phyloP scores from a whole-genome alignment of 1,140 invertebrate genomes.

The Drosophila teissieri region DNA sequence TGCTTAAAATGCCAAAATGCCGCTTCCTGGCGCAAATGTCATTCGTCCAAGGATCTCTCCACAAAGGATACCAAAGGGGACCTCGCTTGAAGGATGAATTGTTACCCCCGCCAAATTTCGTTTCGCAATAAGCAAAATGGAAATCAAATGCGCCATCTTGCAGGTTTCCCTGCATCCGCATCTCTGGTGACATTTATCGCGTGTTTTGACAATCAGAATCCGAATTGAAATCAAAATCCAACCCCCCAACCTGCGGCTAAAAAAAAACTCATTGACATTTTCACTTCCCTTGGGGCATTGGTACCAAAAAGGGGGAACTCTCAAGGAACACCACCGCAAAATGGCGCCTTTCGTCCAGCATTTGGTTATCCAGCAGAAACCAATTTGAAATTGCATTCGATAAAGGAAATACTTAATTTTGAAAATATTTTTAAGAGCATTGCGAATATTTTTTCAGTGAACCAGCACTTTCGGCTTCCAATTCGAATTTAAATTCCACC shows the following conservation, averaged over 20 bases:
- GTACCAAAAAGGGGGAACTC: neutral
- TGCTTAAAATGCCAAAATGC: slow-evolving; percentile 60
- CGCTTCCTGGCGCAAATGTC: slow-evolving; percentile 76
- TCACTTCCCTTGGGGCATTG: neutral
- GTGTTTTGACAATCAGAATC: slow-evolving; percentile 54
- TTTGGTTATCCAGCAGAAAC: no score
- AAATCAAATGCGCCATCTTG: slow-evolving; percentile 74
- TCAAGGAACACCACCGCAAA: no score
- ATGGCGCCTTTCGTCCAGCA: no score
- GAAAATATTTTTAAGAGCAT: neutral
- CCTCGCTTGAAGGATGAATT: neutral
- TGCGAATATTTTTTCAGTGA: neutral
- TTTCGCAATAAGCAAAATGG: slow-evolving; percentile 76
- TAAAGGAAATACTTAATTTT: no score
- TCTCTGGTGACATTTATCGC: slow-evolving; percentile 68
- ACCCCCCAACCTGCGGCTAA: neutral
- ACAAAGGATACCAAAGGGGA: slow-evolving; percentile 20
- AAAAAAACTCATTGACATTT: no score
- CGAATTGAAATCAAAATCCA: slow-evolving; percentile 25
- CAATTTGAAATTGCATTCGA: no score
- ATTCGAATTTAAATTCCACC: neutral
- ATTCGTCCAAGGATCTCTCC: slow-evolving; percentile 38
- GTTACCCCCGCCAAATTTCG: slow-evolving; percentile 12
- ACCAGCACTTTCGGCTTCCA: neutral
- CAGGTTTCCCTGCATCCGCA: slow-evolving; percentile 6